A percentile compares a stretch with the other conserved stretches of the same genome.
phyloP scores from a whole-genome alignment of 2,888 invertebrate genomes.

The Camptogramma bilineatum region DNA sequence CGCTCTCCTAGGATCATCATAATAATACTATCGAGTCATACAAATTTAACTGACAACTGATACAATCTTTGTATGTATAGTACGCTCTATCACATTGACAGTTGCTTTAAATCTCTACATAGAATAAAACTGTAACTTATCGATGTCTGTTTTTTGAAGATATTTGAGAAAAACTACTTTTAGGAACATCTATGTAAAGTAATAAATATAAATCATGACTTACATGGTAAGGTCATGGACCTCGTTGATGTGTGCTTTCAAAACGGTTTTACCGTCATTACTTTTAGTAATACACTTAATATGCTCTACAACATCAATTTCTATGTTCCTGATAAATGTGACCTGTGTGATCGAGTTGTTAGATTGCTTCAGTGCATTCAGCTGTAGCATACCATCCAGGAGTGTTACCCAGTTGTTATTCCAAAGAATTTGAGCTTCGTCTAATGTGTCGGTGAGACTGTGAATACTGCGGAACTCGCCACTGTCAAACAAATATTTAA shows the following conservation, averaged over 20 bases:
- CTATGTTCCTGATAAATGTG: conserved; percentile 60
- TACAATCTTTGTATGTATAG: no score
- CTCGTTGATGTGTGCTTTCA: conserved; percentile 29
- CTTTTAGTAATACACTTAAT: conserved; percentile 9
- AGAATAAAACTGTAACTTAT: no score
- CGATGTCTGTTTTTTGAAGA: no score
- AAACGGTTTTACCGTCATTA: conserved; percentile 43
- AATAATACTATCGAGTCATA: no score
- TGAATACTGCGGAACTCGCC: conserved; percentile 54
- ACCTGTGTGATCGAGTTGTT: conserved; percentile 87
- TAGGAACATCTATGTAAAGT: no score
- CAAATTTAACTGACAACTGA: no score
- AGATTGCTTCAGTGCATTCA: conserved; percentile 86
- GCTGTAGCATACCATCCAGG: conserved; percentile 92
- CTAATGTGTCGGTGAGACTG: conserved; percentile 43
- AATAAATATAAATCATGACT: background rate
- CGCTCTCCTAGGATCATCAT: no score
- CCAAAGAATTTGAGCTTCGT: conserved; percentile 82
- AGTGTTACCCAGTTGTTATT: conserved; percentile 91
- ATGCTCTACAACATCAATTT: conserved; percentile 51
- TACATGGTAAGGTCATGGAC: background rate
- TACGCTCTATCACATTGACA: no score
- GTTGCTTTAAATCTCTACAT: no score
- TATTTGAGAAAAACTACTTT: no score
- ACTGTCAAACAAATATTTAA: conserved; percentile 39